phyloP scores from a whole-genome alignment of 2,113 vertebrate species.

The Chaenocephalus aceratus region DNA sequence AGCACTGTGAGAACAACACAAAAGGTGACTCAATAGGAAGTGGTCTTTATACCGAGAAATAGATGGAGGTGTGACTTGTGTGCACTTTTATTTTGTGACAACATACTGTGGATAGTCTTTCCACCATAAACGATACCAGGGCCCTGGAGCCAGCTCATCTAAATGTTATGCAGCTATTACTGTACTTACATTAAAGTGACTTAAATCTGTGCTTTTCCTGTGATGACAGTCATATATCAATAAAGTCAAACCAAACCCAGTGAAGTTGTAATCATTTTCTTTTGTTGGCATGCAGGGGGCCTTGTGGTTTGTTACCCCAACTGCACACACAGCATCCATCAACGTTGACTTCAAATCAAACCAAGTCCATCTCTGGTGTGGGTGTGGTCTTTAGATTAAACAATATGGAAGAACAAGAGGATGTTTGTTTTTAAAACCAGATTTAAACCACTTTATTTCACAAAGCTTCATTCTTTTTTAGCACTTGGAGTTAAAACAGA shows the following conservation, averaged over 20 bases:
- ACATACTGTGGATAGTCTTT: too few species aligned
- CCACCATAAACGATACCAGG: neutral
- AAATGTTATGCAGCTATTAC: neutral
- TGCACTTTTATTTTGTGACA: too few species aligned
- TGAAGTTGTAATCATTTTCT: neutral
- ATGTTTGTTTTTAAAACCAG: neutral
- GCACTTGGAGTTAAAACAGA: neutral
- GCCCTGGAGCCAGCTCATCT: neutral
- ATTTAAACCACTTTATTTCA: neutral
- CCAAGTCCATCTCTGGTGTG: neutral
- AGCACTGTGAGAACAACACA: neutral
- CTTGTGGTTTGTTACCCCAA: neutral
- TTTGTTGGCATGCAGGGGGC: neutral
- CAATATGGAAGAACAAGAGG: neutral
- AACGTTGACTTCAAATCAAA: neutral
- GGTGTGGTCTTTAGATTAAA: neutral
- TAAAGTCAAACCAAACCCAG: neutral
- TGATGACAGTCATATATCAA: neutral
- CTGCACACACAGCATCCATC: neutral
- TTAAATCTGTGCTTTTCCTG: neutral
- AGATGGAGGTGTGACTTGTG: neutral
- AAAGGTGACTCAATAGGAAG: constrained; percentile 5
- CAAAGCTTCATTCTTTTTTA: neutral
- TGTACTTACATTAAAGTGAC: neutral
- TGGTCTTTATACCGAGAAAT: neutral